A percentile compares a stretch with the other conserved stretches of the same genome.
Conservation (phyloP, 2,888 invertebrate genomes). For the Meiosimyza platycephala region DNA sequence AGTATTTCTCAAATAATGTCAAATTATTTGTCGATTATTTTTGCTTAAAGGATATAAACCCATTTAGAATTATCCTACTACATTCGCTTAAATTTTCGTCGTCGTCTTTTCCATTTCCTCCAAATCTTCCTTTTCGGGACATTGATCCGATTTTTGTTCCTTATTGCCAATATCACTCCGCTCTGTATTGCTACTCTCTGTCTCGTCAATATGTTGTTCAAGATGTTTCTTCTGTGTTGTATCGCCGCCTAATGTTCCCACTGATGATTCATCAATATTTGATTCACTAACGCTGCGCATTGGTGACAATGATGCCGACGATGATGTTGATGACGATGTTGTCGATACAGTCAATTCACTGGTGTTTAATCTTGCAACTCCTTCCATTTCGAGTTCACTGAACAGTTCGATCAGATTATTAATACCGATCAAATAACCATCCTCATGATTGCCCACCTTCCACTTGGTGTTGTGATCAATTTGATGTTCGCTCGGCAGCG, state of each 20-base stretch:
- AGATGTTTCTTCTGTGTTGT: neutral
- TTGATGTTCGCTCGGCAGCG: conserved; percentile 77
- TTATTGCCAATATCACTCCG: too few relatives aligned
- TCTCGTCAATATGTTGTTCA: too few relatives aligned
- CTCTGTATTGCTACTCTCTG: too few relatives aligned
- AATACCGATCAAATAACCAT: conserved; percentile 93
- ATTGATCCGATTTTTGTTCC: too few relatives aligned
- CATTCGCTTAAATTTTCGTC: neutral
- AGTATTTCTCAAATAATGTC: too few relatives aligned
- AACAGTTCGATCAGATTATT: conserved; percentile 91
- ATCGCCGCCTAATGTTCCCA: neutral
- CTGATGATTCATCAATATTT: conserved; percentile 35
- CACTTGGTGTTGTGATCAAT: conserved; percentile 87
- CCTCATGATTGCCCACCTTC: conserved; percentile 96
- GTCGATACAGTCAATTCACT: conserved; percentile 31
- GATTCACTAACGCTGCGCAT: conserved; percentile 45
- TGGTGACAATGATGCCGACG: conserved; percentile 48
- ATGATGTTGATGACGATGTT: conserved; percentile 41
- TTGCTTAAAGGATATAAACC: too few relatives aligned
- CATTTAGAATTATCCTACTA: conserved; percentile 9
- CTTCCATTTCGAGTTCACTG: conserved; percentile 56
- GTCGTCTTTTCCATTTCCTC: conserved; percentile 18
- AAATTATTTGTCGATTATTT: too few relatives aligned
- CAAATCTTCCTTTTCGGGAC: conserved; percentile 12
- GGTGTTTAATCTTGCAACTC: conserved; percentile 25